phyloP scores from a whole-genome alignment of 2,113 vertebrate species.

The Callionymus lyra region DNA sequence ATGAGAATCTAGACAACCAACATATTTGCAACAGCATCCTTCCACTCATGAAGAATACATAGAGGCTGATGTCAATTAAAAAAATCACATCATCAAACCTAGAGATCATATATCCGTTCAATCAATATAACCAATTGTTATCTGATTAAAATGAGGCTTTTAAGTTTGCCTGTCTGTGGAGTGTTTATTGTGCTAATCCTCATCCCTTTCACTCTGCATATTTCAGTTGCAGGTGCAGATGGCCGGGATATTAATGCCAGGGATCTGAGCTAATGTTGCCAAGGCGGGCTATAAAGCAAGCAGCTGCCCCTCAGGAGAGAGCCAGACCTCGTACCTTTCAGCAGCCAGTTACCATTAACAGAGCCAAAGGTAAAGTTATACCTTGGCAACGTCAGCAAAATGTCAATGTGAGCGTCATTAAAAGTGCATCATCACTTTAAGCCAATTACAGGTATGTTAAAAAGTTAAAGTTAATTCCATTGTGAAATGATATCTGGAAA shows the following conservation, averaged over 20 bases:
- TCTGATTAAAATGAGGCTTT: no score
- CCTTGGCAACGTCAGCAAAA: slow-evolving; percentile 14
- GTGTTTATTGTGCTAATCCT: slow-evolving; percentile 17
- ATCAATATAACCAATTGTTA: no score
- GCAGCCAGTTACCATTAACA: slow-evolving; percentile 26
- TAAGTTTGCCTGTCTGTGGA: no score
- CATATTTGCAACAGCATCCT: no score
- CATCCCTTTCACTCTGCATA: slow-evolving; percentile 17
- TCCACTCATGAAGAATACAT: no score
- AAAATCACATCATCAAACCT: no score
- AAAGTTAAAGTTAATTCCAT: background rate
- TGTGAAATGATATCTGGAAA: no score
- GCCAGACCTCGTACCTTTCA: slow-evolving; percentile 35
- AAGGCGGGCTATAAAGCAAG: slow-evolving; percentile 39
- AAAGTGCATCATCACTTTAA: slow-evolving; percentile 33
- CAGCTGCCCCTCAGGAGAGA: slow-evolving; percentile 43
- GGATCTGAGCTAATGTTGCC: slow-evolving; percentile 28
- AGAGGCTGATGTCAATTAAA: no score
- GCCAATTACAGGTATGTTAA: slow-evolving; percentile 19
- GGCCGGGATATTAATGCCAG: slow-evolving; percentile 29
- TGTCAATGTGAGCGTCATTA: slow-evolving; percentile 28
- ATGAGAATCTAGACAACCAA: no score
- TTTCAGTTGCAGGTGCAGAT: slow-evolving; percentile 46
- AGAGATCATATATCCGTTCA: no score
- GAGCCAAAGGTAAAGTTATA: slow-evolving; percentile 43